Base-by-base conservation (phyloP, 2,888 invertebrate species). In the Agyllia agylla region DNA sequence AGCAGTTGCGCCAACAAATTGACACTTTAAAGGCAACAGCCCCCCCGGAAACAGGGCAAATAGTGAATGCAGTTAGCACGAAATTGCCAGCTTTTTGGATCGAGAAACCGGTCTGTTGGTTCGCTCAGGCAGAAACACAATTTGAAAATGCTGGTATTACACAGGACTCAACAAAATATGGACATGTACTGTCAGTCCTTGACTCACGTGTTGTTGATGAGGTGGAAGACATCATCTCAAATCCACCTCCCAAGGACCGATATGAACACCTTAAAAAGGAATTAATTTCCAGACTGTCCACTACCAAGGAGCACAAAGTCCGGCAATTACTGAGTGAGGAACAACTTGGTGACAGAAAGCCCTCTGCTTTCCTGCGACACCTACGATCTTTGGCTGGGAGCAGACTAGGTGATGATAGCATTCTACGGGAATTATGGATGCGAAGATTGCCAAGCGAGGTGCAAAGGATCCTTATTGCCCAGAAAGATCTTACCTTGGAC, bases 261-360 rank as follows among this genome's bases (percentile, higher is more conserved):
- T 91, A 91, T 30, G 31, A 83, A 13, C 42, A 38, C 2, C 35
- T 91, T 13, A 92, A 91, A 80, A 20, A 57, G 2, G 92, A 90
- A 30, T 82, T 92, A 4, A 89, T 86, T 4, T 38, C 49, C 0
- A 6, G 87, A 4, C 30, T 92, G 6, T 91, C 90, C 9, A 49
- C 35, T 13, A 89, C 92, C 13, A 64, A 82, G 11, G 83, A 87
- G n/a, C 85, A 92, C 4, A 33, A 73, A 13, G 79, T 90, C 8
- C 42, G 84, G 1, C 88, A 86, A 17, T 70, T 90, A 6, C 38
- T 91, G 1, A 75, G 57, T 11, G 84, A 83, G 0, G 92, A 90
- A 42, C 42, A 42, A 42, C 42, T 42, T 42, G 42, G 42, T 15
- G 42, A 42, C 42, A 15, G 42, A 42, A 42, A 42, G 42, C 42